phyloP scores from a whole-genome alignment of 2,888 invertebrate species.

The Serripes groenlandicus region DNA sequence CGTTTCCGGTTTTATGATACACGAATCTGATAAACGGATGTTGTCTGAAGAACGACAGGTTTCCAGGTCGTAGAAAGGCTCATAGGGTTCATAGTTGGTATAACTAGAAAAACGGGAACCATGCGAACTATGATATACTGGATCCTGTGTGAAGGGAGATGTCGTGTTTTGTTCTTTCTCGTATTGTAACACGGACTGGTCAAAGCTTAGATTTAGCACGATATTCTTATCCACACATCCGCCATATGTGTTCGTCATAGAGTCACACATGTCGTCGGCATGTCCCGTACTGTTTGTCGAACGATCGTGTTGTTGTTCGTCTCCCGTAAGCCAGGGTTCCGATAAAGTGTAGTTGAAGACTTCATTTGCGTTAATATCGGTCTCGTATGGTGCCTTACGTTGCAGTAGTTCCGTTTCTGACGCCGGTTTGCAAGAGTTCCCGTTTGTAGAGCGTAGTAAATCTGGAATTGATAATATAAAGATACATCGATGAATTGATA shows the following conservation, averaged over 20 bases:
- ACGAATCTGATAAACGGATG: background rate
- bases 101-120: background rate
- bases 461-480: too few relatives aligned
- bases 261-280: too few relatives aligned
- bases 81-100: background rate
- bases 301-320: background rate
- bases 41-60: background rate
- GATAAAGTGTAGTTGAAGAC: slow-evolving; percentile 1
- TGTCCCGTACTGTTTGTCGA: too few relatives aligned
- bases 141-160: background rate
- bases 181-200: background rate
- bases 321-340: background rate
- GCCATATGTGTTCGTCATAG: background rate
- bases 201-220: background rate
- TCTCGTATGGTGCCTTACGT: background rate
- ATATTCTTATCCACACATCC: background rate
- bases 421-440: too few relatives aligned
- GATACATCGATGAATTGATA: too few relatives aligned
- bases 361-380: slow-evolving; percentile 15
- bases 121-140: background rate
- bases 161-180: background rate
- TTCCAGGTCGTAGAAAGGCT: background rate
- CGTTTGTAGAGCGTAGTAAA: too few relatives aligned
- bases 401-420: too few relatives aligned
- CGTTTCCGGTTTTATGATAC: background rate